Percentiles rank a stretch among this genome's conserved stretches.
These are phyloP conservation scores for Spisula solida DNA, from an alignment of 2,888 invertebrate genomes.

Conservation along the genomic window DNA sequence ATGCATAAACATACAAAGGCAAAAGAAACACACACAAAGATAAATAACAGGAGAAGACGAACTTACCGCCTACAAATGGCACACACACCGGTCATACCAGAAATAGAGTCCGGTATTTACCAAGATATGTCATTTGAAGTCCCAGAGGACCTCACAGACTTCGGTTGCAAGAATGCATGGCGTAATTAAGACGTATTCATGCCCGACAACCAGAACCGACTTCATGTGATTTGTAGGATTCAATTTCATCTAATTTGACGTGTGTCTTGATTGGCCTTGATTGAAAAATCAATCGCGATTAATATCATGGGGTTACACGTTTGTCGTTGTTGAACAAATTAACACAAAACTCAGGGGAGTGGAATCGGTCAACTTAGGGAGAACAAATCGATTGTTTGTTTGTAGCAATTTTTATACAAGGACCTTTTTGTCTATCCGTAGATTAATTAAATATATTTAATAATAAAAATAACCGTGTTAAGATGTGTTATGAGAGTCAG, in stretches of 20 bases:
- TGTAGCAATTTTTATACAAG: not conserved
- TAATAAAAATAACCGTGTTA: too few species aligned
- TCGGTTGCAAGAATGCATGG: not conserved
- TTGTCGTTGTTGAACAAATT: not conserved
- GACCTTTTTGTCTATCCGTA: too few species aligned
- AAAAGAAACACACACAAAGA: too few species aligned
- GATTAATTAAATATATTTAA: too few species aligned
- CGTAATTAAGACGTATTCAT: not conserved
- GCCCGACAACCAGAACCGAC: not conserved
- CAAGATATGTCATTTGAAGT: not conserved
- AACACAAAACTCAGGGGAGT: not conserved
- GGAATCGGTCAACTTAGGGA: not conserved
- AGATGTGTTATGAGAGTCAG: too few species aligned
- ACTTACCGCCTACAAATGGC: too few species aligned
- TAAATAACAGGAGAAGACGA: too few species aligned
- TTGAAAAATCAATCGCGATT: not conserved
- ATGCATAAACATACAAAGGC: too few species aligned
- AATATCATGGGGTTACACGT: not conserved
- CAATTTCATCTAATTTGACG: conserved; percentile 7
- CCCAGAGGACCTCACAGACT: not conserved
- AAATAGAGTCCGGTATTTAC: not conserved
- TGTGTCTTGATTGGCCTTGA: not conserved
- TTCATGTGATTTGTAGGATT: conserved; percentile 7
- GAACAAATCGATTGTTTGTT: conserved; percentile 2
- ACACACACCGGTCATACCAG: too few species aligned